These are phyloP conservation scores for Venusia cambrica DNA, from an alignment of 2,888 invertebrate genomes.

Conservation along the genomic window DNA sequence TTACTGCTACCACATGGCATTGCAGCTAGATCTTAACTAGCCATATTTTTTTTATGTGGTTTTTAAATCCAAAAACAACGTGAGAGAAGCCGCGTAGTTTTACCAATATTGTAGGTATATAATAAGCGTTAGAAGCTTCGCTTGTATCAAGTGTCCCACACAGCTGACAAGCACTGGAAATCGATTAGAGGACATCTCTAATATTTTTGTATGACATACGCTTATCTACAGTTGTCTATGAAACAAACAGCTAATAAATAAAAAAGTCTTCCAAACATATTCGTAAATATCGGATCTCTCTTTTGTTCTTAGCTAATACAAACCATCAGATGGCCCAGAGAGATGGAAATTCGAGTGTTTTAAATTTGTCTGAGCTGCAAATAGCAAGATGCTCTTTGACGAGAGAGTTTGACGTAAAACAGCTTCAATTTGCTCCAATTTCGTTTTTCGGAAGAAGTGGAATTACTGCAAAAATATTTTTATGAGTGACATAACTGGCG, in stretches of 20 bases:
- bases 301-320: conserved; percentile 29
- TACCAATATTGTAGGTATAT: no score
- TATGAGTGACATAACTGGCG: conserved; percentile 64
- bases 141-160: no score
- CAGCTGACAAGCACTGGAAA: no score
- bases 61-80: no score
- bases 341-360: conserved; percentile 7
- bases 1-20: no score
- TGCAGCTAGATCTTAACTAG: no score
- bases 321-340: conserved; percentile 31
- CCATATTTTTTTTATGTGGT: no score
- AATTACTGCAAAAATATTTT: conserved; percentile 55
- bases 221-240: conserved; percentile 57
- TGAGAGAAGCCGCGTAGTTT: no score
- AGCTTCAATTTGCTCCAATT: conserved; percentile 65
- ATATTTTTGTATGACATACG: no score
- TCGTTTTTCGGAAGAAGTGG: conserved; percentile 54
- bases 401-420: conserved; percentile 73
- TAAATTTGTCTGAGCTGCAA: conserved; percentile 36
- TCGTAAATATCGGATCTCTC: conserved; percentile 39
- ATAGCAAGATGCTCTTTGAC: conserved; percentile 70
- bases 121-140: no score
- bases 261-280: conserved; percentile 14
- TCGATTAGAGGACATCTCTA: no score
- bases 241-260: conserved; percentile 21